A percentile compares a stretch with the other conserved stretches of the same genome.
Conservation (phyloP, 2,888 invertebrate genomes). For the Rhogogaster chlorosoma region DNA sequence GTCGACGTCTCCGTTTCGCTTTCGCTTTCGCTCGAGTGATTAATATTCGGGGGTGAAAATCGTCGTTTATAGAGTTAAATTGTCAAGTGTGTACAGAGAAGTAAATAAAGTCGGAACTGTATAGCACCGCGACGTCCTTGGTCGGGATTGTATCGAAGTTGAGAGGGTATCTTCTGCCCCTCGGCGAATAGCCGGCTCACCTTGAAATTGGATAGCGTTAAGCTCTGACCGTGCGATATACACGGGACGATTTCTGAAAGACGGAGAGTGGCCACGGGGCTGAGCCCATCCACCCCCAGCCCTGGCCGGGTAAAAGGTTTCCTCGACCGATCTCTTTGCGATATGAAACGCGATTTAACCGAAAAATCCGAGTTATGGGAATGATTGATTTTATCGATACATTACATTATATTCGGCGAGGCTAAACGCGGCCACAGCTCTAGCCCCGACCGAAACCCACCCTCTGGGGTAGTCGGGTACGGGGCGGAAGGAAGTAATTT, state of each 20-base stretch:
- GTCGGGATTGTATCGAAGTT: background rate
- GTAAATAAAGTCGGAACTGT: background rate
- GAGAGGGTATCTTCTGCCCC: background rate
- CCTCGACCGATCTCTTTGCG: slow-evolving; percentile 9
- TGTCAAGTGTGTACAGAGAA: no score
- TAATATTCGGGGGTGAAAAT: no score
- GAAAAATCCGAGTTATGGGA: slow-evolving; percentile 24
- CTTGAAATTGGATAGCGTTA: slow-evolving; percentile 19
- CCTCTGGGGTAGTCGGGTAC: background rate
- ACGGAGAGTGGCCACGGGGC: background rate
- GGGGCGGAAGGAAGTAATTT: background rate
- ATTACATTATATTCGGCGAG: background rate
- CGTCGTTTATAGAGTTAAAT: no score
- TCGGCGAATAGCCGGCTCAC: background rate
- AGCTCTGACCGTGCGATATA: slow-evolving; percentile 22
- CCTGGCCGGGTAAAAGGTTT: background rate
- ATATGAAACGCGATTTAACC: slow-evolving; percentile 8
- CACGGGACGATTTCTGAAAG: slow-evolving; percentile 6
- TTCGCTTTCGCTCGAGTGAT: background rate
- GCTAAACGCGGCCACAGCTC: background rate
- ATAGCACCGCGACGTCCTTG: background rate
- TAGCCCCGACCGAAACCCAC: background rate
- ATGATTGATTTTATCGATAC: background rate
- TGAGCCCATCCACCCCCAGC: background rate
- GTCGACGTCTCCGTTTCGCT: background rate